Conservation (phyloP, 2,797 vertebrate genomes). For the Microtus californicus region DNA sequence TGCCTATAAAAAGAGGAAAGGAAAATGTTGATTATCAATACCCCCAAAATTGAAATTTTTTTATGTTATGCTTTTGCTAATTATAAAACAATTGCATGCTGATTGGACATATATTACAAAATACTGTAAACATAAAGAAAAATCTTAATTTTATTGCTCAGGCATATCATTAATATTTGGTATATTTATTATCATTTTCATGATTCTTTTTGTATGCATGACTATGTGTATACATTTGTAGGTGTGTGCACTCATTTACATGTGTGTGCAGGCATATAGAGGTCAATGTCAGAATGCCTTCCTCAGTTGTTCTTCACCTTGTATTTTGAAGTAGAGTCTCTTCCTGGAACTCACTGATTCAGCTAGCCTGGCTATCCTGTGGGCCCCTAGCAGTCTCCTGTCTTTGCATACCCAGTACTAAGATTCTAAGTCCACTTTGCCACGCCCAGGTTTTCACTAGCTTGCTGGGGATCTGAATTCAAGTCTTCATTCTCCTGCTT, state of each 20-base stretch:
- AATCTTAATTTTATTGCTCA: slow-evolving; percentile 21
- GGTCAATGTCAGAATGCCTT: not conserved
- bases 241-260: not conserved
- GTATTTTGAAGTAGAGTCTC: not conserved
- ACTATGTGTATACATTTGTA: not conserved
- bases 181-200: slow-evolving; percentile 8
- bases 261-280: not conserved
- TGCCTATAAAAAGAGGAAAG: not conserved
- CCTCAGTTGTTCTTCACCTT: not conserved
- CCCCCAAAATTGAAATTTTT: not conserved
- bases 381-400: not conserved
- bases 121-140: not conserved
- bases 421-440: not conserved
- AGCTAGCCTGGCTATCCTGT: not conserved
- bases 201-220: not conserved
- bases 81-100: slow-evolving; percentile 14
- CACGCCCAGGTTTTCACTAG: not conserved
- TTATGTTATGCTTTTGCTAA: slow-evolving; percentile 32
- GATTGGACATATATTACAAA: slow-evolving; percentile 7
- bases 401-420: not conserved
- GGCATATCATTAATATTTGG: not conserved
- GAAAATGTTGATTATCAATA: slow-evolving; percentile 15
- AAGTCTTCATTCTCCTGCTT: not conserved
- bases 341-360: not conserved
- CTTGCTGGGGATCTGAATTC: not conserved